Evolutionary conservation across 2,113 vertebrate genomes (phyloP).

Genomic region (Crocuta crocuta): DNA sequence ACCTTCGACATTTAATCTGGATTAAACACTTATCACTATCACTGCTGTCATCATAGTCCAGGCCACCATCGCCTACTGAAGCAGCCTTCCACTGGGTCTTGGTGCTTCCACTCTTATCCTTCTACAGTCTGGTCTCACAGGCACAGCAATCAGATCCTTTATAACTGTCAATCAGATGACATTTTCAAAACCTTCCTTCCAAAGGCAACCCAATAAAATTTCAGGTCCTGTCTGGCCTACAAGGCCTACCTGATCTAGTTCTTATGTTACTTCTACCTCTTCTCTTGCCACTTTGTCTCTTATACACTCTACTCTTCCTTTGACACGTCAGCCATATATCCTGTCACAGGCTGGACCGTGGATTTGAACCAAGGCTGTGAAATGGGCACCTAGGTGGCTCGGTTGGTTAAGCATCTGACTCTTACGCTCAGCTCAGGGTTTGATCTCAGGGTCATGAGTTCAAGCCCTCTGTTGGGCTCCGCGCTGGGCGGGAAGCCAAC

Average conservation of each 20-base stretch:
- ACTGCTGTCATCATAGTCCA: background rate
- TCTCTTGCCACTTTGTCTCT: constrained; percentile 13
- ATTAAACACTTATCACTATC: constrained; percentile 12
- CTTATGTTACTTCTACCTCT: background rate
- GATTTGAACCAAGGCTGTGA: background rate
- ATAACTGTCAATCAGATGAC: background rate
- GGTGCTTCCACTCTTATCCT: background rate
- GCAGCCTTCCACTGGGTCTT: background rate
- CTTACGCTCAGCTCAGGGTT: too few relatives aligned
- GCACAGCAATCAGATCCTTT: background rate
- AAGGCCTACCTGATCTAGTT: background rate
- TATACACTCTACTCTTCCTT: background rate
- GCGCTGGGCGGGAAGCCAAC: too few relatives aligned
- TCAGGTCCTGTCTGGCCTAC: background rate
- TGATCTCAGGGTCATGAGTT: too few relatives aligned
- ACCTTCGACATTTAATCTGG: background rate
- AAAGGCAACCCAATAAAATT: constrained; percentile 6
- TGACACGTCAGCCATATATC: background rate
- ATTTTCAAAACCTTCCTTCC: background rate
- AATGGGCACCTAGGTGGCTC: too few relatives aligned
- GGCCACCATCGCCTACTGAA: background rate
- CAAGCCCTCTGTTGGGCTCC: too few relatives aligned
- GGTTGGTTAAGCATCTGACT: too few relatives aligned
- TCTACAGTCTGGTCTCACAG: background rate
- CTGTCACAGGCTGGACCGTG: background rate